A percentile compares a stretch with the other conserved stretches of the same genome.
phyloP scores from a whole-genome alignment of 2,888 invertebrate species.

The Gisinianus flammeolus region DNA sequence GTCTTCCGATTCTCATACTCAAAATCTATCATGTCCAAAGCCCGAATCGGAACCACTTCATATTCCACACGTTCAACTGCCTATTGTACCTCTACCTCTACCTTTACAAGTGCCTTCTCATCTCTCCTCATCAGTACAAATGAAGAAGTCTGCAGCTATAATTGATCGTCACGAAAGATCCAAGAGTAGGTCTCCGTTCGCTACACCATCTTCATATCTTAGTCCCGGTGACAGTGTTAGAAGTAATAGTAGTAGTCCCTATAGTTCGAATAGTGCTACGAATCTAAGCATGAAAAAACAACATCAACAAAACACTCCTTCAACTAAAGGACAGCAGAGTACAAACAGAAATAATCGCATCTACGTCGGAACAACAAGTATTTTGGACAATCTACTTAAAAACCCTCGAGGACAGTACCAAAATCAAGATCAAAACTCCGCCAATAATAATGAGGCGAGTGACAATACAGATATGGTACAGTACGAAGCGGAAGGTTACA shows the following conservation, averaged over 20 bases:
- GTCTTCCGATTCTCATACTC: constrained; percentile 48
- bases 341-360: constrained; percentile 50
- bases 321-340: constrained; percentile 41
- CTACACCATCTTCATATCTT: constrained; percentile 51
- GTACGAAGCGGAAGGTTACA: constrained; percentile 57
- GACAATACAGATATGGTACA: constrained; percentile 58
- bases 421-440: constrained; percentile 37
- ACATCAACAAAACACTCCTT: constrained; percentile 44
- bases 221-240: constrained; percentile 49
- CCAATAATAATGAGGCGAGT: constrained; percentile 49
- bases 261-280: constrained; percentile 46
- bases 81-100: constrained; percentile 48
- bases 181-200: constrained; percentile 56
- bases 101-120: constrained; percentile 57
- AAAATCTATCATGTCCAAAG: constrained; percentile 16
- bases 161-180: constrained; percentile 40
- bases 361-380: constrained; percentile 58
- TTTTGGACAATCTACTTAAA: constrained; percentile 59
- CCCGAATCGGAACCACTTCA: constrained; percentile 36
- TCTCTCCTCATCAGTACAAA: constrained; percentile 59
- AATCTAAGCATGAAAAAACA: constrained; percentile 42
- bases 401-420: constrained; percentile 52
- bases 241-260: constrained; percentile 48
- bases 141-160: constrained; percentile 48
- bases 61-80: constrained; percentile 49